phyloP scores from a whole-genome alignment of 2,797 vertebrate genomes.

The Danio aesculapii region DNA sequence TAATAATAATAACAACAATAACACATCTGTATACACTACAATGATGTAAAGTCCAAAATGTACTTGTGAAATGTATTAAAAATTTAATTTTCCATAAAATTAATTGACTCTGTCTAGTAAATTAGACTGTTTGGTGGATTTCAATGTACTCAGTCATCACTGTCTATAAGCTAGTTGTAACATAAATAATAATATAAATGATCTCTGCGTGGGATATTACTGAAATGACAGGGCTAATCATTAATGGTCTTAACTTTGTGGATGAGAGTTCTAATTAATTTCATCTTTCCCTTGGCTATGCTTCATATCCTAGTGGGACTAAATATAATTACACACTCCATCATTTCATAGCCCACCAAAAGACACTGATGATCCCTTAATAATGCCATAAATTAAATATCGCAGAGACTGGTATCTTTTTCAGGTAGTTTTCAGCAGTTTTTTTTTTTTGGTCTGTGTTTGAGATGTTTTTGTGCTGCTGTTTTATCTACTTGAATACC shows the following conservation, averaged over 20 bases:
- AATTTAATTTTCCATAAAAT: too few species aligned
- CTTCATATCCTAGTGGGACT: conserved; percentile 49
- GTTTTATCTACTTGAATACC: not conserved
- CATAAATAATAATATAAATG: conserved; percentile 3
- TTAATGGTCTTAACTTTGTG: conserved; percentile 34
- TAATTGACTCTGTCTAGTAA: not conserved
- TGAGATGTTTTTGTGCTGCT: not conserved
- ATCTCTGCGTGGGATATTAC: not conserved
- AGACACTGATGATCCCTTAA: conserved; percentile 43
- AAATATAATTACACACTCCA: conserved; percentile 52
- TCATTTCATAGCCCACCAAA: conserved; percentile 39
- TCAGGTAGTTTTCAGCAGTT: conserved; percentile 27
- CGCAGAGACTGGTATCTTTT: conserved; percentile 27
- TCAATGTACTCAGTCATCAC: not conserved
- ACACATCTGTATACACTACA: not conserved
- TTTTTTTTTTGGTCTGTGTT: not conserved
- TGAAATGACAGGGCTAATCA: conserved; percentile 30
- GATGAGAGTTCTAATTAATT: conserved; percentile 45
- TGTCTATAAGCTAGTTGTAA: not conserved
- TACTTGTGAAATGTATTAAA: too few species aligned
- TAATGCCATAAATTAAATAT: conserved; percentile 42
- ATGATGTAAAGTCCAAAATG: not conserved
- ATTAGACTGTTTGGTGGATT: not conserved
- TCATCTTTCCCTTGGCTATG: conserved; percentile 40
- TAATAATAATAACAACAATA: not conserved